A percentile compares a stretch with the other conserved stretches of the same genome.
Conservation (phyloP, 2,113 vertebrate genomes). For the Bos taurus region ARS-UCD2.0 NC_037332.1:1084501-1085000, state of each 20-base stretch:
- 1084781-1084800: not conserved
- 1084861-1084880: not conserved
- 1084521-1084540: not conserved
- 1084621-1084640: not conserved
- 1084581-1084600: not conserved
- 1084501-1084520: not conserved
- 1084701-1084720: not conserved
- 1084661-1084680: constrained; percentile 10
- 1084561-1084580: not conserved
- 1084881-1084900: not conserved
- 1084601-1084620: not conserved
- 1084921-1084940: not conserved
- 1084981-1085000: not conserved
- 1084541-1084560: not conserved
- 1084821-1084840: not conserved
- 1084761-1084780: not conserved
- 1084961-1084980: not conserved
- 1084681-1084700: not conserved
- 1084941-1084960: not conserved
- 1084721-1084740: not conserved
- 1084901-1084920: not conserved
- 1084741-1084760: not conserved
- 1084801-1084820: not conserved
- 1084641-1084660: not conserved
- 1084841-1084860: not conserved